phyloP scores from a whole-genome alignment of 1,140 invertebrate genomes.

The Eciton burchellii region DNA sequence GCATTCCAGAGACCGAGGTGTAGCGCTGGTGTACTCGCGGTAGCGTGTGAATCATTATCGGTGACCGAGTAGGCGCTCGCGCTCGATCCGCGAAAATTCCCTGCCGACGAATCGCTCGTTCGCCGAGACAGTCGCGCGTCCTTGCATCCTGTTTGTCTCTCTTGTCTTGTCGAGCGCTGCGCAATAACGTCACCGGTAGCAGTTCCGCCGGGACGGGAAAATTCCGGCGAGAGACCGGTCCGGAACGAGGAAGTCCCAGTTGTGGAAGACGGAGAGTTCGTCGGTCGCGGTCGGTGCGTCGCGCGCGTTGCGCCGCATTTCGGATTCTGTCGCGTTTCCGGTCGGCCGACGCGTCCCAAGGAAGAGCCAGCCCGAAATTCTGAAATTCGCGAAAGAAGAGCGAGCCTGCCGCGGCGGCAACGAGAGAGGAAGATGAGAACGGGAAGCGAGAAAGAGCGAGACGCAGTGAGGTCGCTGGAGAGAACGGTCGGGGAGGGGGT shows the following conservation, averaged over 20 bases:
- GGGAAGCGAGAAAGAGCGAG: constrained; percentile 14
- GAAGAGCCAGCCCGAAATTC: constrained; percentile 37
- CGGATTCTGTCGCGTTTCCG: constrained; percentile 77
- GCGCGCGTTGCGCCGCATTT: constrained; percentile 77
- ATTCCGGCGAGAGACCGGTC: constrained; percentile 42
- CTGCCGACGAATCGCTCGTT: too few species aligned
- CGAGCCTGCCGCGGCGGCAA: neutral
- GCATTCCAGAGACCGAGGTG: too few species aligned
- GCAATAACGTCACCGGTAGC: constrained; percentile 56
- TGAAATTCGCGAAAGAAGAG: constrained; percentile 30
- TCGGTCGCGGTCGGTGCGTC: constrained; percentile 68
- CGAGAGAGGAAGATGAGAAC: constrained; percentile 16
- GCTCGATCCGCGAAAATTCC: too few species aligned
- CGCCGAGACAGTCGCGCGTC: constrained; percentile 57
- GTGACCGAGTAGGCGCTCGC: too few species aligned
- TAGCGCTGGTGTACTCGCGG: too few species aligned
- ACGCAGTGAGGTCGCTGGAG: neutral
- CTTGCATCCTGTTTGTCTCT: constrained; percentile 49
- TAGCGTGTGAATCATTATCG: neutral
- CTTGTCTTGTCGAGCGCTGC: constrained; percentile 11
- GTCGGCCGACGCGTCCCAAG: constrained; percentile 56
- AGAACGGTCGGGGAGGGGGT: too few species aligned
- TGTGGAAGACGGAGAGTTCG: constrained; percentile 20
- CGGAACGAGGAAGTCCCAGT: constrained; percentile 37
- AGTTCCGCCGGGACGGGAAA: constrained; percentile 50